Evolutionary conservation across 2,113 vertebrate genomes (phyloP), one percentile per base, ranked within the genome.

Genomic region (Perca fluviatilis): DNA sequence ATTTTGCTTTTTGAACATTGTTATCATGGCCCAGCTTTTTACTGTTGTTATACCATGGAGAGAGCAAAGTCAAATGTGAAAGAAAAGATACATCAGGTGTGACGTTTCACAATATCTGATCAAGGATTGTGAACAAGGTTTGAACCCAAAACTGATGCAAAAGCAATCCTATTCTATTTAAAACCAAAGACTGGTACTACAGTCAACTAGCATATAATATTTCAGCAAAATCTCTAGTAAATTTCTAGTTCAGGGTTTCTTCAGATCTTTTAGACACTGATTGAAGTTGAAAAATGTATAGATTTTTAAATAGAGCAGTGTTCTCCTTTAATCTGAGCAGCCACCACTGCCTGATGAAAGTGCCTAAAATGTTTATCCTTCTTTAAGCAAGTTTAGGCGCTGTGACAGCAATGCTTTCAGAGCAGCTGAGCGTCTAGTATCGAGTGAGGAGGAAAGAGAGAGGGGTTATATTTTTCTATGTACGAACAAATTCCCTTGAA

Each of bases 241-340:
- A 43, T 43, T 40, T 46, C 12, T 8, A 18, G 46, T 43, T 56
- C 33, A 60, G 13, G 27, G 12, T 68, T 27, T 63, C 21, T 46
- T 43, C 40, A 14, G 54, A 49, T 86, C 27, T 69, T 69, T 58
- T 61, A 69, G 46, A 86, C 61, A 71, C 46, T 70, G 77, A 86
- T 78, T 89, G 74, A 84, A 85, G 76, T 72, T 86, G 91, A 88
- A 91, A 83, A n/a, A 74, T 82, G 74, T 80, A 89, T 84, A 70
- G 86, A 89, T 90, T 90, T 90, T 77, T 79, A 80, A 92, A 92
- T 79, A 87, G 79, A 87, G n/a, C 49, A 15, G 80, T 77, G 84
- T 70, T 92, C 84, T 69, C 60, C 65, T 85, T 91, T 88, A 89
- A 84, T 84, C 60, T 43, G 73, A 84, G 83, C 80, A 61, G 84